Evolutionary conservation across 2,888 invertebrate genomes (phyloP).

Genomic region (Sphaerophoria taeniata): DNA sequence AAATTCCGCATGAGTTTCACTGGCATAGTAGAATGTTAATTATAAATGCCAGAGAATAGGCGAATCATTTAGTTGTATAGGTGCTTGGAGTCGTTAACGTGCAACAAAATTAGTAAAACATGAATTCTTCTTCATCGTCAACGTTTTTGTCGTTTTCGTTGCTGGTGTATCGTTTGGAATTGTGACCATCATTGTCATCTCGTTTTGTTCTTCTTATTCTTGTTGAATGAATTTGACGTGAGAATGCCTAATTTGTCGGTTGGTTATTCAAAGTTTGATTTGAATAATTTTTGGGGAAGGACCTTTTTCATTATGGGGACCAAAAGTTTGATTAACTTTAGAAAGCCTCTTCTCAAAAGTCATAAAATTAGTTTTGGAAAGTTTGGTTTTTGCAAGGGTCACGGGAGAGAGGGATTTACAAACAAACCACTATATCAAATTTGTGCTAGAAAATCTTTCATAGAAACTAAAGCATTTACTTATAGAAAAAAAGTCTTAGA

Average conservation of each 20-base stretch:
- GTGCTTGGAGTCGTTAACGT: conserved; percentile 30
- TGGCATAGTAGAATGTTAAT: conserved; percentile 61
- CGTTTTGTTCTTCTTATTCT: conserved; percentile 7
- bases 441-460: too few species aligned
- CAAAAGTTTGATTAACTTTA: conserved; percentile 15
- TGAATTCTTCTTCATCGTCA: conserved; percentile 33
- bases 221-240: conserved; percentile 39
- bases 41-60: conserved; percentile 41
- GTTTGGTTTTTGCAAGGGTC: not conserved
- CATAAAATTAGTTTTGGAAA: not conserved
- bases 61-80: conserved; percentile 8
- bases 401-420: too few species aligned
- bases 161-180: too few species aligned
- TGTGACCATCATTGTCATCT: too few species aligned
- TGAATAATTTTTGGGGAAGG: conserved; percentile 28
- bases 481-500: too few species aligned
- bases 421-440: too few species aligned
- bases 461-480: too few species aligned
- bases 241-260: conserved; percentile 44
- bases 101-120: conserved; percentile 69
- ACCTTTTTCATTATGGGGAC: conserved; percentile 2
- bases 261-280: conserved; percentile 25
- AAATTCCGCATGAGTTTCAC: conserved; percentile 61
- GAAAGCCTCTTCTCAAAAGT: not conserved
- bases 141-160: not conserved